These are phyloP conservation scores for Piprites chloris DNA, from an alignment of 2,113 vertebrate genomes.

Conservation along the genomic window DNA sequence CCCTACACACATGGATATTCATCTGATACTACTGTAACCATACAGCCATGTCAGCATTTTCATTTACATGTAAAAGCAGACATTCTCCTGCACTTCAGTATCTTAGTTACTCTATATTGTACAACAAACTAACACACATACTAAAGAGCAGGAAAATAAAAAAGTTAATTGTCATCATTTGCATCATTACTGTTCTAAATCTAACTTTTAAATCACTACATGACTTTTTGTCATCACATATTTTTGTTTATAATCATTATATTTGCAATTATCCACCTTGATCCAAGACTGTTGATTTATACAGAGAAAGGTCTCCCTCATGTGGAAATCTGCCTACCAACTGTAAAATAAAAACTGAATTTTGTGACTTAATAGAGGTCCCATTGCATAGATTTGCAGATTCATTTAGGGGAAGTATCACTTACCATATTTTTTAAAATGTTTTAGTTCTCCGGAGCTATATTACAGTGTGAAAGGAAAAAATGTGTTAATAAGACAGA, in stretches of 20 bases:
- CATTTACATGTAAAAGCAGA: neutral
- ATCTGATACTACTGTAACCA: neutral
- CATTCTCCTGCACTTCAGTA: neutral
- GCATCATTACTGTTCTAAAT: neutral
- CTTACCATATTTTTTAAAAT: neutral
- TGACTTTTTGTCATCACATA: neutral
- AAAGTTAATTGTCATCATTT: neutral
- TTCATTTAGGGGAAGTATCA: neutral
- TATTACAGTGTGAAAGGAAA: neutral
- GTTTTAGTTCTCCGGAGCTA: neutral
- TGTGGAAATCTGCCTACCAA: constrained; percentile 20
- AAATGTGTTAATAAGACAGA: neutral
- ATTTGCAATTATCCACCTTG: neutral
- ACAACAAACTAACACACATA: neutral
- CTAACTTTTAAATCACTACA: neutral
- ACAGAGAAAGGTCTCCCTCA: constrained; percentile 48
- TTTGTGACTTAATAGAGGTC: neutral
- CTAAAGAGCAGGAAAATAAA: neutral
- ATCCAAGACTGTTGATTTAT: neutral
- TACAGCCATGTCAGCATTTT: neutral
- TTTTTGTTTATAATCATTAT: neutral
- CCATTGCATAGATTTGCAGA: neutral
- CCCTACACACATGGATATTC: neutral
- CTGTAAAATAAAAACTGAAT: neutral
- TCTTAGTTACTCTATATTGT: neutral